Evolutionary conservation across 2,888 invertebrate species (phyloP).

Genomic region (Dichetophora obliterata): DNA sequence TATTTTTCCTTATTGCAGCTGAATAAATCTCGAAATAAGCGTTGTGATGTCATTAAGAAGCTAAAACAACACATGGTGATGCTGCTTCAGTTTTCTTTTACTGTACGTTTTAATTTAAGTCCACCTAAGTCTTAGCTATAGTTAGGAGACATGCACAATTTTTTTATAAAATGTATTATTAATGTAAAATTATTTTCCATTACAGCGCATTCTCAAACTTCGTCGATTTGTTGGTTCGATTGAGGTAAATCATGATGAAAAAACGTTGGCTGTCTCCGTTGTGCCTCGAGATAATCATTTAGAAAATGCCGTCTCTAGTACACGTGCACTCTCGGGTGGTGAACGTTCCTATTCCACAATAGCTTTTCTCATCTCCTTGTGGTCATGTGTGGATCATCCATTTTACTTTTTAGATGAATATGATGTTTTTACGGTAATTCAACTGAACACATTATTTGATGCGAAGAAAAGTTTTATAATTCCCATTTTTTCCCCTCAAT

Average conservation of each 20-base stretch:
- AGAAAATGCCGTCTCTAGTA: slow-evolving; percentile 70
- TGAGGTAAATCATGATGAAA: slow-evolving; percentile 65
- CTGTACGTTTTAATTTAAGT: slow-evolving; percentile 53
- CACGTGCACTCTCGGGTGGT: slow-evolving; percentile 89
- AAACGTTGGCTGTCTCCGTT: slow-evolving; percentile 70
- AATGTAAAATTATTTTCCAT: neutral
- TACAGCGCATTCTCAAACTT: slow-evolving; percentile 57
- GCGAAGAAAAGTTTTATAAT: neutral
- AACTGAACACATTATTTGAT: neutral
- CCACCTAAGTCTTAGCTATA: neutral
- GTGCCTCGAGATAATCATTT: slow-evolving; percentile 72
- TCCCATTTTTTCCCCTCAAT: slow-evolving; percentile 34
- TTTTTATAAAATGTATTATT: neutral
- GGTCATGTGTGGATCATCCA: slow-evolving; percentile 92
- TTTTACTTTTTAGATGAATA: slow-evolving; percentile 97
- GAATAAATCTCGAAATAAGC: slow-evolving; percentile 65
- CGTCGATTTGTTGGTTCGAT: slow-evolving; percentile 62
- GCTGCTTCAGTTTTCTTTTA: slow-evolving; percentile 69
- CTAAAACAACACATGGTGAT: slow-evolving; percentile 71
- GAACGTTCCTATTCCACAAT: slow-evolving; percentile 97
- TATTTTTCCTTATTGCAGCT: slow-evolving; percentile 58
- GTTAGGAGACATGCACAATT: neutral
- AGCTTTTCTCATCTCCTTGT: slow-evolving; percentile 91
- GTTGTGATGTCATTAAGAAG: slow-evolving; percentile 68
- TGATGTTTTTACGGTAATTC: slow-evolving; percentile 91